Evolutionary conservation across 2,888 invertebrate species (phyloP).

Genomic region (Rhagonycha fulva): DNA sequence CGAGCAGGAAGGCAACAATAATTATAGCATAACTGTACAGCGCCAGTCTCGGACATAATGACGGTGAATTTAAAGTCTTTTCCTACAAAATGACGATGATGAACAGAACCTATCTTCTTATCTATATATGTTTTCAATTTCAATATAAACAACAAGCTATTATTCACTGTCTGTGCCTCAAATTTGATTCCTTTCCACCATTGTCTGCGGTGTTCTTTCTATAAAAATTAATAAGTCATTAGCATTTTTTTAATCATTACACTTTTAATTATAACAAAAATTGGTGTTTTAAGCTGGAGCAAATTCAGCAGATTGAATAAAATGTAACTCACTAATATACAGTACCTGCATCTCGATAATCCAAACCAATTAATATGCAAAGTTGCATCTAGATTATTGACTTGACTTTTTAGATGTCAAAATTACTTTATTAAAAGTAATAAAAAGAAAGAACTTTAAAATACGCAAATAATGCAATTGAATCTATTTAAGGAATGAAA

Average conservation of each 20-base stretch:
- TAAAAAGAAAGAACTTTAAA: too few species aligned
- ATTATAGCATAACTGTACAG: conserved; percentile 35
- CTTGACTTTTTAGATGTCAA: too few species aligned
- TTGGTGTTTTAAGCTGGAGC: neutral
- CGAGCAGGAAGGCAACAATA: conserved; percentile 33
- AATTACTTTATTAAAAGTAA: too few species aligned
- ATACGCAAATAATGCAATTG: too few species aligned
- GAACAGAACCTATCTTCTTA: conserved; percentile 32
- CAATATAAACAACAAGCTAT: conserved; percentile 28
- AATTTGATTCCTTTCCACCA: conserved; percentile 56
- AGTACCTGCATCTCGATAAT: neutral
- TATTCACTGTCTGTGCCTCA: conserved; percentile 57
- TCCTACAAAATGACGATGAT: conserved; percentile 29
- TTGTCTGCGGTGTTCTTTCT: conserved; percentile 58
- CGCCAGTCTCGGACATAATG: conserved; percentile 34
- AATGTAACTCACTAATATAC: neutral
- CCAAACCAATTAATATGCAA: neutral
- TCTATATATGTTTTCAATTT: conserved; percentile 29
- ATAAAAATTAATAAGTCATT: conserved; percentile 36
- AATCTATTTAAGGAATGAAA: too few species aligned
- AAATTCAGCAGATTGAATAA: neutral
- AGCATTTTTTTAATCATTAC: neutral
- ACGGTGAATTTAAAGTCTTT: conserved; percentile 35
- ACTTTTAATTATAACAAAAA: neutral
- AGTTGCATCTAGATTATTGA: too few species aligned